These are phyloP conservation scores for Lucifuga dentata DNA, from an alignment of 2,113 vertebrate species.

Conservation along the genomic window DNA sequence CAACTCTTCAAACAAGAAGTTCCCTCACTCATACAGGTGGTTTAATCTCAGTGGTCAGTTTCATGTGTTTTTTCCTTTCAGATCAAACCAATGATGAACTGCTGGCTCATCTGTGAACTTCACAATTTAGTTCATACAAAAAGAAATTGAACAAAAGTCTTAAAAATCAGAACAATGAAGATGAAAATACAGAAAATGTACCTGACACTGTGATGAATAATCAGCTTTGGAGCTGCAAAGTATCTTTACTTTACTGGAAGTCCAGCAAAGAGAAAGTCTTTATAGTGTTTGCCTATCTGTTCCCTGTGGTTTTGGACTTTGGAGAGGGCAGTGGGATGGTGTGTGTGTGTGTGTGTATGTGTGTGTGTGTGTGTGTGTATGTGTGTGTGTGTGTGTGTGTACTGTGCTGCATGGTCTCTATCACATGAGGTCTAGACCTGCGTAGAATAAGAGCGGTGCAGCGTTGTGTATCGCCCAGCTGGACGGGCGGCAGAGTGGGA, in stretches of 20 bases:
- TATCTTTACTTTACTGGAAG: constrained; percentile 29
- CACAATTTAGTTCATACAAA: constrained; percentile 46
- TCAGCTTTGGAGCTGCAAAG: constrained; percentile 20
- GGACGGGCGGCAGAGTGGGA: constrained; percentile 69
- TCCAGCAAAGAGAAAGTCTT: constrained; percentile 65
- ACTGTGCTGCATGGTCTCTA: background rate
- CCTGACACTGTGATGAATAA: constrained; percentile 48
- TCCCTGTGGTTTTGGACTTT: constrained; percentile 65
- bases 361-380: constrained; percentile 13
- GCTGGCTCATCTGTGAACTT: constrained; percentile 6
- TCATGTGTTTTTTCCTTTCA: background rate
- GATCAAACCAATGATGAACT: constrained; percentile 19
- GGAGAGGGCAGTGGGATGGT: constrained; percentile 25
- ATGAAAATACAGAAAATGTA: constrained; percentile 17
- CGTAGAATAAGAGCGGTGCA: constrained; percentile 78
- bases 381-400: background rate
- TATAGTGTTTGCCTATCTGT: constrained; percentile 75
- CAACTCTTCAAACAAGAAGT: constrained; percentile 18
- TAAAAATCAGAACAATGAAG: constrained; percentile 26
- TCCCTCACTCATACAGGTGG: constrained; percentile 10
- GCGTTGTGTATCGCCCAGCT: constrained; percentile 48
- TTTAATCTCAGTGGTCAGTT: constrained; percentile 35
- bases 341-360: constrained; percentile 4
- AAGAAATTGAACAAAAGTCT: constrained; percentile 31
- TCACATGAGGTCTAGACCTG: constrained; percentile 75